Percentiles rank a stretch among this genome's conserved stretches.
Evolutionary conservation across 2,888 invertebrate species (phyloP).

Genomic region (Zootermopsis nevadensis): DNA sequence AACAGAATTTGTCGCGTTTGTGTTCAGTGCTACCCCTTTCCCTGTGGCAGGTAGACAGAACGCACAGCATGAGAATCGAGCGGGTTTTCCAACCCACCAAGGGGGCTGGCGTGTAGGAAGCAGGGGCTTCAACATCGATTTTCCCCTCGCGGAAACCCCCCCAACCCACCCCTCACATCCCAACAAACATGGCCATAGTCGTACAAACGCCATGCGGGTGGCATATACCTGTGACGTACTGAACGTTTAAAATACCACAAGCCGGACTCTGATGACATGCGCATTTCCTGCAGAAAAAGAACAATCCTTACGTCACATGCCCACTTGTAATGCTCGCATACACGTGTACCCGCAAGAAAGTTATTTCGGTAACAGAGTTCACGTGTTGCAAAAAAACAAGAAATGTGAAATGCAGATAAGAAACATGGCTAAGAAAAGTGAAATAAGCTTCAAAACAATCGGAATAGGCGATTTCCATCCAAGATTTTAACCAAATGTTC

Average conservation of each 20-base stretch:
- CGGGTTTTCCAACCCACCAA: neutral
- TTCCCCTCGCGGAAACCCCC: neutral
- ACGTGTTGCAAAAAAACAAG: neutral
- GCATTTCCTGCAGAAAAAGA: neutral
- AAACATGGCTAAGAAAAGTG: no score
- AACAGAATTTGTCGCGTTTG: neutral
- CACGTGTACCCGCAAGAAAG: neutral
- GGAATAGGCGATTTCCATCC: no score
- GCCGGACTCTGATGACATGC: neutral
- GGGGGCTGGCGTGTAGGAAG: conserved; percentile 7
- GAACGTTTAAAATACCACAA: neutral
- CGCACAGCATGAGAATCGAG: neutral
- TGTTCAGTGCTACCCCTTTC: neutral
- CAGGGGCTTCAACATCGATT: conserved; percentile 28
- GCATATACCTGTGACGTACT: neutral
- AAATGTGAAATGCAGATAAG: no score
- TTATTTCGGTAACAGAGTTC: neutral
- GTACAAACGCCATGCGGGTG: conserved; percentile 2
- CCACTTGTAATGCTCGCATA: neutral
- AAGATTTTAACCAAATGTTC: no score
- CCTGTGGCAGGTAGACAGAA: conserved; percentile 2
- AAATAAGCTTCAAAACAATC: no score
- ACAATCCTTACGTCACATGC: neutral
- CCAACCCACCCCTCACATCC: neutral
- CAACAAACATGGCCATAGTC: conserved; percentile 20